Evolutionary conservation across 2,888 invertebrate genomes (phyloP).

Genomic region (Polia nebulosa): DNA sequence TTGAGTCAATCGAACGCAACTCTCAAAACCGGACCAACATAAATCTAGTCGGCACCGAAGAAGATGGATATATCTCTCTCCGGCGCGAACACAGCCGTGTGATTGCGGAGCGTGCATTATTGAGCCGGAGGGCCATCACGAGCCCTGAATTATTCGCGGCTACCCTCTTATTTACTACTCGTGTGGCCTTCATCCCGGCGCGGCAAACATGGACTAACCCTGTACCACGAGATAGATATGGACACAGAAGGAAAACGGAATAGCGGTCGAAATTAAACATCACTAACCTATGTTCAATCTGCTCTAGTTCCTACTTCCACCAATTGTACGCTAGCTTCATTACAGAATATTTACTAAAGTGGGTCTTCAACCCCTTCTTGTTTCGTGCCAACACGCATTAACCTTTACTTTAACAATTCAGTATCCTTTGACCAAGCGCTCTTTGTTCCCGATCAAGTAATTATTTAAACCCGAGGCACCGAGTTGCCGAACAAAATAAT

Average conservation of each 20-base stretch:
- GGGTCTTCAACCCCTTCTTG: conserved; percentile 1
- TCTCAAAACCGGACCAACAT: background rate
- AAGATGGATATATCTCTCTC: conserved; percentile 27
- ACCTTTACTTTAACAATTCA: conserved; percentile 49
- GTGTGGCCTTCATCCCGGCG: conserved; percentile 19
- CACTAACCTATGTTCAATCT: conserved; percentile 30
- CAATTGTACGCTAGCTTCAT: background rate
- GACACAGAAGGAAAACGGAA: conserved; percentile 25
- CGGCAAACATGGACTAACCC: conserved; percentile 8
- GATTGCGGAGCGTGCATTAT: conserved; percentile 62
- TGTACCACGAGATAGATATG: background rate
- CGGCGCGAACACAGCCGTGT: conserved; percentile 30
- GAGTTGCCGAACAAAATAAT: conserved; percentile 49
- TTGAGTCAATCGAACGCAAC: background rate
- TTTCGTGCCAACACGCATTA: conserved; percentile 18
- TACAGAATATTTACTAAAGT: conserved; percentile 2
- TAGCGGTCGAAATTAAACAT: conserved; percentile 5
- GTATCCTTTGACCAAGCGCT: conserved; percentile 53
- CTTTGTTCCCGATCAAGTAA: conserved; percentile 60
- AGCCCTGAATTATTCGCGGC: conserved; percentile 60
- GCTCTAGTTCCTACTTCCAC: background rate
- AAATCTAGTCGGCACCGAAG: conserved; percentile 27
- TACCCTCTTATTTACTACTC: conserved; percentile 55
- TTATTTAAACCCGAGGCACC: conserved; percentile 50
- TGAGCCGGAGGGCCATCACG: conserved; percentile 56